Evolutionary conservation across 2,888 invertebrate genomes (phyloP), one percentile per base, ranked within the genome.

Genomic region (Epinotia demarniana): DNA sequence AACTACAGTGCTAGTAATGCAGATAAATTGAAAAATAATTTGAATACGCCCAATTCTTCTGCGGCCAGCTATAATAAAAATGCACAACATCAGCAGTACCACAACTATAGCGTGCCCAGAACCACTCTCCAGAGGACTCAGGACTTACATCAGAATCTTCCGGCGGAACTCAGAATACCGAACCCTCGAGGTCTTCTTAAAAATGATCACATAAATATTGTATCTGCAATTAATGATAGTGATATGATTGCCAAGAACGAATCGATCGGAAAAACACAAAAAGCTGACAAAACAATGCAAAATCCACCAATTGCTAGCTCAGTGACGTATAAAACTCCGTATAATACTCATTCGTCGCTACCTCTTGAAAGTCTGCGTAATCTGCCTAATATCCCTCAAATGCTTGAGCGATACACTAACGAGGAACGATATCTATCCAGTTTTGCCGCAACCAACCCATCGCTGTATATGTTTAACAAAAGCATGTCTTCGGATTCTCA

Each of bases 311-410:
- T 92, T 67, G 89, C 88, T n/a, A 86, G 83, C 73, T 86, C 92
- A n/a, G 86, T 90, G 78, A 87, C 89, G 2, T 94, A 93, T 78
- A 94, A 93, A 82, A 86, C 91, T 49, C 88, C 92, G 11, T 93
- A 92, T 73, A 89, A 86, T 77, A 83, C 87, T 68, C 87, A 93
- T 78, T 84, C 93, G 1, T 80, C 92, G 13, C 86, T 94, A 67
- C 92, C 94, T 58, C 89, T 95, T 75, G 95, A 95, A 69, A 91
- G 93, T 60, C 84, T 95, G 76, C 89, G 95, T 58, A 95, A 94
- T 85, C 86, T 95, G 76, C 93, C 95, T 6, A 95, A 94, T 84
- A 89, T 95, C 76, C 94, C 95, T 16, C 95, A 95, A 86, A 95
- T 96, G 87, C 90, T 95, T 63, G 96, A 96, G 81, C 87, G 95